phyloP scores from a whole-genome alignment of 2,797 vertebrate genomes.

The Centroberyx gerrardi region DNA sequence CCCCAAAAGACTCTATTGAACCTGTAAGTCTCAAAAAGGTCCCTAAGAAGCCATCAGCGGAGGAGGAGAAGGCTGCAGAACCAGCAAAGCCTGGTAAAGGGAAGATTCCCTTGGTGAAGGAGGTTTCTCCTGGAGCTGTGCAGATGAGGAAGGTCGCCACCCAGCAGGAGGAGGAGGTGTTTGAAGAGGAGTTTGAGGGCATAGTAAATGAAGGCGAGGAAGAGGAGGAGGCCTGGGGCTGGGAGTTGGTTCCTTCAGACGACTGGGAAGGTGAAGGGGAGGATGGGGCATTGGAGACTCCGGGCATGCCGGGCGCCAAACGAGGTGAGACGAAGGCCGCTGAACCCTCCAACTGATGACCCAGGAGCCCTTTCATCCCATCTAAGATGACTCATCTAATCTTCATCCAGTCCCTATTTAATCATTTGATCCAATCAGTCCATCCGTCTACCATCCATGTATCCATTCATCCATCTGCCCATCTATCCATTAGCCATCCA shows the following conservation, averaged over 20 bases:
- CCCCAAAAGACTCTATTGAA: slow-evolving; percentile 75
- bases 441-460: slow-evolving; percentile 11
- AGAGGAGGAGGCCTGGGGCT: slow-evolving; percentile 83
- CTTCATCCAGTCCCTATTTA: slow-evolving; percentile 48
- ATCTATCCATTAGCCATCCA: slow-evolving; percentile 9
- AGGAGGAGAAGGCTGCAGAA: slow-evolving; percentile 58
- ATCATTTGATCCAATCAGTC: slow-evolving; percentile 14
- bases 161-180: slow-evolving; percentile 81
- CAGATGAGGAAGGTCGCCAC: slow-evolving; percentile 83
- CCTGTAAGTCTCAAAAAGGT: slow-evolving; percentile 69
- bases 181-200: slow-evolving; percentile 57
- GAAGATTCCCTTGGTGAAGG: slow-evolving; percentile 70
- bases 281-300: slow-evolving; percentile 83
- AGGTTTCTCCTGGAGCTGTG: slow-evolving; percentile 81
- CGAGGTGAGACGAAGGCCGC: slow-evolving; percentile 88
- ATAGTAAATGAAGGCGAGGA: slow-evolving; percentile 63
- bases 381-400: slow-evolving; percentile 69
- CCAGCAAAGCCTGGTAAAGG: slow-evolving; percentile 47
- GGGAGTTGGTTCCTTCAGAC: slow-evolving; percentile 84
- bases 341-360: slow-evolving; percentile 66
- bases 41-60: slow-evolving; percentile 66
- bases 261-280: slow-evolving; percentile 80
- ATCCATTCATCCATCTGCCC: slow-evolving; percentile 16
- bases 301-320: slow-evolving; percentile 84
- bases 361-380: slow-evolving; percentile 61